Base-by-base conservation (phyloP, 2,797 vertebrate species). In the Netta rufina region DNA sequence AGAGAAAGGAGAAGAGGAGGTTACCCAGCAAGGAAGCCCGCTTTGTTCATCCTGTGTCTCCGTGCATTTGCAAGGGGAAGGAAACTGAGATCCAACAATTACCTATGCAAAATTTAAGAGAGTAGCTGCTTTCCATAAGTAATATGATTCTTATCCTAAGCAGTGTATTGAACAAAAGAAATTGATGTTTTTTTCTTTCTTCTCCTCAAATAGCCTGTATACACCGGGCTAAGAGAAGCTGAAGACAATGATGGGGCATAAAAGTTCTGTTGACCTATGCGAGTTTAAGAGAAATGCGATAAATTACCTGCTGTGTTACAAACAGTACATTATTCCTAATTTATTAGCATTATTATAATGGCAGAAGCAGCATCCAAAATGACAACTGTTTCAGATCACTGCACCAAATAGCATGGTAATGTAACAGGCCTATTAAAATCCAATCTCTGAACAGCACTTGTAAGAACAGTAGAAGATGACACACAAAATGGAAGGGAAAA, bases 391-490 rank as follows among this genome's bases (percentile, higher is more conserved):
- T 84, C 74, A 5, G 56, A 93, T 43, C 38, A 66, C n/a, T 62
- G 77, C 93, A 92, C 16, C 62, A 82, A 90, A 91, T 79, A 56
- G 38, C 56, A 79, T 1, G 3, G 54, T 24, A 79, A 89, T 84
- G 90, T 15, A 89, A 94, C 88, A 92, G 32, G 72, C 3, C 22
- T 76, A 76, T 73, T 87, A 92, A 92, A 96, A 94, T 69, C 56
- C 56, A 84, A 78, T 17, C 51, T 79, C 84, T 70, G 74, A 94
- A 78, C 58, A 75, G 41, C 58, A 66, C 62, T 90, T 60, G 6
- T 39, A 72, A 81, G 66, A 85, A 67, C 33, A 85, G 64, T 36
- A 88, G 24, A 85, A 93, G 69, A 81, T 0, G 1, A 62, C 4
- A 85, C 45, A 43, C 14, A 79, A 96, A 84, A 90, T 39, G 13